These are phyloP conservation scores for Lycodopsis pacificus DNA, from an alignment of 2,797 vertebrate genomes.

Conservation along the genomic window DNA sequence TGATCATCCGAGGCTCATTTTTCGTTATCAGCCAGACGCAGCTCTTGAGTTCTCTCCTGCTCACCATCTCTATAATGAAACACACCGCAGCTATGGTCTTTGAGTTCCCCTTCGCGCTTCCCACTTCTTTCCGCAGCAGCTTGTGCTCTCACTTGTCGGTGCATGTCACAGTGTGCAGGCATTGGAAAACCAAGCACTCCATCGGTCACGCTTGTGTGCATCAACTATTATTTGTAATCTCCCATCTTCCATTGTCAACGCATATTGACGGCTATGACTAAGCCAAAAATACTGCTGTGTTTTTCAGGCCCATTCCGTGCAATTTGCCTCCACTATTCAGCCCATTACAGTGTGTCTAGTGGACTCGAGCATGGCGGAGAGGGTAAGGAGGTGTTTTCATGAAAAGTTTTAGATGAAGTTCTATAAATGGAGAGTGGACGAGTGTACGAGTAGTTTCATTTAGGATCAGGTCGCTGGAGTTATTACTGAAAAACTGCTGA, in stretches of 20 bases:
- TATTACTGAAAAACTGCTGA: constrained; percentile 54
- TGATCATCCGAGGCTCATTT: constrained; percentile 64
- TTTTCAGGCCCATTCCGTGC: constrained; percentile 38
- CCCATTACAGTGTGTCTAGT: constrained; percentile 43
- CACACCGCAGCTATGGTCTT: constrained; percentile 55
- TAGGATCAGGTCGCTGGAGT: constrained; percentile 32
- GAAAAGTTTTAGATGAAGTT: constrained; percentile 17
- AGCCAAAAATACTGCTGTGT: constrained; percentile 37
- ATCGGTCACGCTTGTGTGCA: constrained; percentile 39
- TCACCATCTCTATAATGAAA: constrained; percentile 70
- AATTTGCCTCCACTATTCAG: constrained; percentile 51
- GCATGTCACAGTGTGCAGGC: constrained; percentile 22
- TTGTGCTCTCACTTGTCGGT: constrained; percentile 17
- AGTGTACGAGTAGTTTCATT: constrained; percentile 8
- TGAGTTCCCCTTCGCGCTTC: constrained; percentile 42
- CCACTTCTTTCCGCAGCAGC: constrained; percentile 21
- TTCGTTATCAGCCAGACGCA: constrained; percentile 73
- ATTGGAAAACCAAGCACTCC: constrained; percentile 36
- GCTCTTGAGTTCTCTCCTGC: constrained; percentile 58
- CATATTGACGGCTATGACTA: constrained; percentile 34
- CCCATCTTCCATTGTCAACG: constrained; percentile 44
- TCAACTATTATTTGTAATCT: constrained; percentile 56
- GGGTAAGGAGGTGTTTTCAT: constrained; percentile 18
- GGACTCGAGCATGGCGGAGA: constrained; percentile 15
- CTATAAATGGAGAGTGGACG: constrained; percentile 34